Percentiles rank a stretch among this genome's conserved stretches.
These are phyloP conservation scores for Callocephalon fimbriatum DNA, from an alignment of 2,113 vertebrate species.

Conservation along the genomic window DNA sequence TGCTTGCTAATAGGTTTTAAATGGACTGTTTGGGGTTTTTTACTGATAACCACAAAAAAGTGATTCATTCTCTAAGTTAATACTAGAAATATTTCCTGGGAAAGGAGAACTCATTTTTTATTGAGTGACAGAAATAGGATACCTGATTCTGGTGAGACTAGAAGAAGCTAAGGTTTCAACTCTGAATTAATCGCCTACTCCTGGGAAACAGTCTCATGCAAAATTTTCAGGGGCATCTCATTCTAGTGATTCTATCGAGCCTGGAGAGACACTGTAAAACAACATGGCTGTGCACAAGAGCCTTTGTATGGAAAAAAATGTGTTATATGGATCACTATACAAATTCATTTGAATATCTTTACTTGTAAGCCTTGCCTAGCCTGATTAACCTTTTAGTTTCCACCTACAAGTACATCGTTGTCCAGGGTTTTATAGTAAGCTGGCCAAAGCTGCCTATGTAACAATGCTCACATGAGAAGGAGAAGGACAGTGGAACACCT, in stretches of 20 bases:
- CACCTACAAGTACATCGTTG: neutral
- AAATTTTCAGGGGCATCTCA: neutral
- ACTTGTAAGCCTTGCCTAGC: neutral
- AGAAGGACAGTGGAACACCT: neutral
- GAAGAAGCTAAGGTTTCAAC: neutral
- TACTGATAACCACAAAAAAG: neutral
- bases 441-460: neutral
- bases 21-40: neutral
- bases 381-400: neutral
- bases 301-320: accelerated
- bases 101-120: conserved; percentile 17
- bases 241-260: neutral
- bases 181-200: neutral
- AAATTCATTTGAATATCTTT: neutral
- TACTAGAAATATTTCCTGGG: neutral
- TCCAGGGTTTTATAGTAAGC: neutral
- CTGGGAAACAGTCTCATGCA: conserved; percentile 13
- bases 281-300: neutral
- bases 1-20: conserved; percentile 16
- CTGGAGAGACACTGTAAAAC: neutral
- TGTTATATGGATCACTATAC: accelerated
- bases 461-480: neutral
- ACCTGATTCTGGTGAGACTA: neutral
- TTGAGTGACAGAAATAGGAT: neutral
- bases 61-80: neutral